phyloP scores from a whole-genome alignment of 2,888 invertebrate species.

The Melanophora roralis region DNA sequence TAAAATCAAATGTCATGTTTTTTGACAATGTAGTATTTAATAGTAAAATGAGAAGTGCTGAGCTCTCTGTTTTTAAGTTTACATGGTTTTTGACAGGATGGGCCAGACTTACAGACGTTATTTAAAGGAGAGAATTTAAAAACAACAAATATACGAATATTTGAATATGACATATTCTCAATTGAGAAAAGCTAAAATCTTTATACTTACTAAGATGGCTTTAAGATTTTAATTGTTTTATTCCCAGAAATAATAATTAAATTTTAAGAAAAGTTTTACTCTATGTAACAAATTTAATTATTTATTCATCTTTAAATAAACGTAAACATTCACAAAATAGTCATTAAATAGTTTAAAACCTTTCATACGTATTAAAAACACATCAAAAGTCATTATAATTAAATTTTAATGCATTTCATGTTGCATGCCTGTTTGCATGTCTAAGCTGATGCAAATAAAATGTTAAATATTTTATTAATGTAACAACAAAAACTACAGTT shows the following conservation, averaged over 20 bases:
- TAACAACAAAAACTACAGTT: background rate
- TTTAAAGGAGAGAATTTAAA: background rate
- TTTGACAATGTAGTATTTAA: slow-evolving; percentile 44
- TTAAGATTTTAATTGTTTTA: too few relatives aligned
- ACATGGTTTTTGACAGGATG: slow-evolving; percentile 5
- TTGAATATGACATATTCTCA: too few relatives aligned
- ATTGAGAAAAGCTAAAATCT: too few relatives aligned
- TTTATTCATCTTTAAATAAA: too few relatives aligned
- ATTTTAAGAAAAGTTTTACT: too few relatives aligned
- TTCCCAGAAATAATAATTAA: too few relatives aligned
- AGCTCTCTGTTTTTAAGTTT: slow-evolving; percentile 6
- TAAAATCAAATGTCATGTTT: slow-evolving; percentile 54
- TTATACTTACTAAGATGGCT: too few relatives aligned
- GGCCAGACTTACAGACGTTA: slow-evolving; percentile 11
- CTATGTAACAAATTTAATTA: too few relatives aligned
- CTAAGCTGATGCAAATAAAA: slow-evolving; percentile 32
- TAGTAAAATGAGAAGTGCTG: slow-evolving; percentile 34
- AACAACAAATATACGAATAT: too few relatives aligned
- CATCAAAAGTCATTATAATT: slow-evolving; percentile 18
- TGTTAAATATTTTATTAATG: slow-evolving; percentile 32
- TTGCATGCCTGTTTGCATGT: slow-evolving; percentile 30
- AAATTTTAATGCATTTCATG: slow-evolving; percentile 23
- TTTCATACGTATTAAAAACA: background rate
- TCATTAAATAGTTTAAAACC: too few relatives aligned
- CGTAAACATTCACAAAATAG: too few relatives aligned